These are phyloP conservation scores for Nephrotoma guestfalica DNA, from an alignment of 2,888 invertebrate species.

Conservation along the genomic window DNA sequence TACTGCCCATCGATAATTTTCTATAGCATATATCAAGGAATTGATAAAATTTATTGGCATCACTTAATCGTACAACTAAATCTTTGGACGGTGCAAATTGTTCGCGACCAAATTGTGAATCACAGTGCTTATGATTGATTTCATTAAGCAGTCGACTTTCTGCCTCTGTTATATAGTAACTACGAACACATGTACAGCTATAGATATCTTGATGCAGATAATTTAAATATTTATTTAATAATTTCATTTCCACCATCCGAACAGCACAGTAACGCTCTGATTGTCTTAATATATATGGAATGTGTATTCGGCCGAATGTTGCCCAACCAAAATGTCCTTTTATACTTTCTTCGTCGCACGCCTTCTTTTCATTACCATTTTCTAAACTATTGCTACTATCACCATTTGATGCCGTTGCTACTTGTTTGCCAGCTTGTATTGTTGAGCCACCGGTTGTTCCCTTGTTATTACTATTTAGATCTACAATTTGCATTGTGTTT, in stretches of 20 bases:
- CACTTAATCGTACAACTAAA: conserved; percentile 72
- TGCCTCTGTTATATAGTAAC: conserved; percentile 83
- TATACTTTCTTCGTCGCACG: conserved; percentile 56
- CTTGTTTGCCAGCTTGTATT: background rate
- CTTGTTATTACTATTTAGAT: background rate
- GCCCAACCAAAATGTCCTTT: conserved; percentile 85
- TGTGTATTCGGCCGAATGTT: conserved; percentile 66
- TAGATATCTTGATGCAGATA: conserved; percentile 81
- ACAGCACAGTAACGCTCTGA: conserved; percentile 85
- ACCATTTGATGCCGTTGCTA: conserved; percentile 18
- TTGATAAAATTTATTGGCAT: conserved; percentile 80
- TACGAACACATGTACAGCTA: conserved; percentile 80
- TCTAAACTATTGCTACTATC: conserved; percentile 20
- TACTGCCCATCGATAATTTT: conserved; percentile 56
- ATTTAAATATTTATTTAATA: conserved; percentile 76
- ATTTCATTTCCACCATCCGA: conserved; percentile 81
- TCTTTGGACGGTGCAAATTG: conserved; percentile 70
- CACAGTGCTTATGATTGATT: conserved; percentile 85
- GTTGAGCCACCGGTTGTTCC: conserved; percentile 1
- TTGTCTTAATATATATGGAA: conserved; percentile 77
- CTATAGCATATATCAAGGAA: conserved; percentile 82
- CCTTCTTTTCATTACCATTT: conserved; percentile 17
- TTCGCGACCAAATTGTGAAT: conserved; percentile 76
- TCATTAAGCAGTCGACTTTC: conserved; percentile 84
- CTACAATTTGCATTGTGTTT: conserved; percentile 10